These are phyloP conservation scores for Tetragnatha montana DNA, from an alignment of 2,888 invertebrate genomes.

Conservation along the genomic window DNA sequence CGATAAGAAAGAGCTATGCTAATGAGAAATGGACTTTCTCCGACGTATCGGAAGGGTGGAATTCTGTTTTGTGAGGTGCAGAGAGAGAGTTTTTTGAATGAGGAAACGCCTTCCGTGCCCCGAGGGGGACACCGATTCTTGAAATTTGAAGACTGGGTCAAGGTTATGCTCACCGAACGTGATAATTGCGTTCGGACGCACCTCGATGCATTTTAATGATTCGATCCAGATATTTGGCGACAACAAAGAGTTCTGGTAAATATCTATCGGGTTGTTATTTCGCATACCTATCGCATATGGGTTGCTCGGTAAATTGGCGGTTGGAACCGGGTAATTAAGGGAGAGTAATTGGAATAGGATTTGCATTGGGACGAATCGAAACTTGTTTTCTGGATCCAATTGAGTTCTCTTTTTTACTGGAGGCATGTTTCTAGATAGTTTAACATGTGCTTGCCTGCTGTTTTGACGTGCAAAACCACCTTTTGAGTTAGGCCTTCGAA, in stretches of 20 bases:
- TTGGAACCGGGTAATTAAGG: no score
- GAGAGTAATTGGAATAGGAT: no score
- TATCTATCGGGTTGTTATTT: background rate
- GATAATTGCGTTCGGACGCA: constrained; percentile 3
- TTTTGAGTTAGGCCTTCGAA: no score
- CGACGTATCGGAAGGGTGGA: background rate
- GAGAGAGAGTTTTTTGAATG: background rate
- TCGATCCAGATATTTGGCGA: background rate
- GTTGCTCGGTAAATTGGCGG: no score
- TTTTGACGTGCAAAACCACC: no score
- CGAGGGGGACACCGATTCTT: constrained; percentile 12
- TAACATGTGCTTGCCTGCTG: no score
- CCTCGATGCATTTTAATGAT: background rate
- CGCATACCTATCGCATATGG: no score
- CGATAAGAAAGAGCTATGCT: background rate
- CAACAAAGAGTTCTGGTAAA: background rate
- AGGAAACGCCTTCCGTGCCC: constrained; percentile 38
- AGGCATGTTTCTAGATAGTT: no score
- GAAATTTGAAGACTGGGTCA: constrained; percentile 28
- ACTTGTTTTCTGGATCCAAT: no score
- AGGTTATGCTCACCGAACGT: background rate
- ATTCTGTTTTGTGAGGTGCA: background rate
- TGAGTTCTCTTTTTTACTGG: no score
- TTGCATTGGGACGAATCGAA: no score
- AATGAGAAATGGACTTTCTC: background rate